These are phyloP conservation scores for Apotomis turbidana DNA, from an alignment of 2,888 invertebrate species.

Conservation along the genomic window DNA sequence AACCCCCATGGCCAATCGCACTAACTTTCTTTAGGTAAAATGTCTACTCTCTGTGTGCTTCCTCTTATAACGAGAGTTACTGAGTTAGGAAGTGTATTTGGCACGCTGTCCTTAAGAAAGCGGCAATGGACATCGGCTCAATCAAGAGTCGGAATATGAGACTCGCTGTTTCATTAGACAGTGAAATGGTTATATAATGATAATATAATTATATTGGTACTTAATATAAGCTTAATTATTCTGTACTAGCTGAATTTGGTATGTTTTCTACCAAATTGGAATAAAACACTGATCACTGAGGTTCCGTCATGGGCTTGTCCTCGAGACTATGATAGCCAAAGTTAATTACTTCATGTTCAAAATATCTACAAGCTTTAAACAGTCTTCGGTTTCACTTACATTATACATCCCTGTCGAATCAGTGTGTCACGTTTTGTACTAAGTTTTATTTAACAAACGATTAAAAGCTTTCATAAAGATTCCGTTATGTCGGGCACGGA, in stretches of 20 bases:
- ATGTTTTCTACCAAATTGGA: conserved; percentile 72
- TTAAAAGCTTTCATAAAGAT: conserved; percentile 63
- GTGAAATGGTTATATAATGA: conserved; percentile 16
- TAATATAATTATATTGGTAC: conserved; percentile 38
- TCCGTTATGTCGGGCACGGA: conserved; percentile 43
- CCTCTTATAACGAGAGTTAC: too few species aligned
- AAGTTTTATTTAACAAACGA: conserved; percentile 56
- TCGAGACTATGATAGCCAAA: conserved; percentile 60
- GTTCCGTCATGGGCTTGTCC: conserved; percentile 56
- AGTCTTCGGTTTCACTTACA: conserved; percentile 82
- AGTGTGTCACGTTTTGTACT: conserved; percentile 71
- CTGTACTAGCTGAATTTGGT: conserved; percentile 78
- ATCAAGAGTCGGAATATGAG: background rate
- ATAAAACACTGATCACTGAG: conserved; percentile 70
- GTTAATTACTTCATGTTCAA: conserved; percentile 63
- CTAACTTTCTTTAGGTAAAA: too few species aligned
- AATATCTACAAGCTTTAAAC: conserved; percentile 79
- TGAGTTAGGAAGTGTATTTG: too few species aligned
- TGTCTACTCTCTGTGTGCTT: too few species aligned
- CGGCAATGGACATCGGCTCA: background rate
- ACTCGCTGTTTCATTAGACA: conserved; percentile 15
- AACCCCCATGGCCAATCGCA: too few species aligned
- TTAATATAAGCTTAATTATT: conserved; percentile 64
- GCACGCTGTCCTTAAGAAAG: background rate
- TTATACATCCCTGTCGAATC: conserved; percentile 76